Percentiles rank a stretch among this genome's conserved stretches.
phyloP scores from a whole-genome alignment of 2,888 invertebrate genomes.

The Nebria salina region DNA sequence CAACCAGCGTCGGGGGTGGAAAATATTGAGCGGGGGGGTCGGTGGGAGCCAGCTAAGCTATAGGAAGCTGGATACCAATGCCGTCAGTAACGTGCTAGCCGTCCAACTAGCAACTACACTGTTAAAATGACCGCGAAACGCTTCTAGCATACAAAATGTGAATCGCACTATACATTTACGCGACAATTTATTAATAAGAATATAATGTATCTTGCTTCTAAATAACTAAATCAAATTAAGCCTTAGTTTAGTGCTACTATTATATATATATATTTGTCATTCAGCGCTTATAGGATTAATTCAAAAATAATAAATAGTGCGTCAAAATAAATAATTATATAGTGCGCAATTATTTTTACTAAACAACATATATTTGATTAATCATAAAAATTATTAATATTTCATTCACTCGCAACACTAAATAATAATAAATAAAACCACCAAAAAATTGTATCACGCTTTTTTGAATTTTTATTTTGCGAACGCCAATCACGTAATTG shows the following conservation, averaged over 20 bases:
- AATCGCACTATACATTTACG: background rate
- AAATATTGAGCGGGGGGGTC: conserved; percentile 1
- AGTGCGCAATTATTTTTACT: background rate
- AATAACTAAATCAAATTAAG: background rate
- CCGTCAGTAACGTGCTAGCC: background rate
- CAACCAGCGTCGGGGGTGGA: conserved; percentile 1
- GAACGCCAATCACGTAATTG: background rate
- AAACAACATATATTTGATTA: background rate
- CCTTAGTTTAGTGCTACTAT: background rate
- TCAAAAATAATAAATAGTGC: background rate
- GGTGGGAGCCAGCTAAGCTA: background rate
- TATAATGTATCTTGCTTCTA: background rate
- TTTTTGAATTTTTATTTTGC: background rate
- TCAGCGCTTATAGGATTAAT: background rate
- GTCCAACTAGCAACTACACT: conserved; percentile 1
- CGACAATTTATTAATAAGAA: background rate
- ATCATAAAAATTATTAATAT: too few species aligned
- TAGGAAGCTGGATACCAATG: background rate
- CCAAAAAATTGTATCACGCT: background rate
- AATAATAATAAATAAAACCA: too few species aligned
- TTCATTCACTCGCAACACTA: too few species aligned
- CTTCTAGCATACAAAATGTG: background rate
- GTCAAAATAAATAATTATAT: background rate
- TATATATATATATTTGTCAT: background rate
- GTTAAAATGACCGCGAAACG: background rate